These are phyloP conservation scores for Drosophila acutilabella DNA, from an alignment of 2,888 invertebrate species.

Conservation along the genomic window DNA sequence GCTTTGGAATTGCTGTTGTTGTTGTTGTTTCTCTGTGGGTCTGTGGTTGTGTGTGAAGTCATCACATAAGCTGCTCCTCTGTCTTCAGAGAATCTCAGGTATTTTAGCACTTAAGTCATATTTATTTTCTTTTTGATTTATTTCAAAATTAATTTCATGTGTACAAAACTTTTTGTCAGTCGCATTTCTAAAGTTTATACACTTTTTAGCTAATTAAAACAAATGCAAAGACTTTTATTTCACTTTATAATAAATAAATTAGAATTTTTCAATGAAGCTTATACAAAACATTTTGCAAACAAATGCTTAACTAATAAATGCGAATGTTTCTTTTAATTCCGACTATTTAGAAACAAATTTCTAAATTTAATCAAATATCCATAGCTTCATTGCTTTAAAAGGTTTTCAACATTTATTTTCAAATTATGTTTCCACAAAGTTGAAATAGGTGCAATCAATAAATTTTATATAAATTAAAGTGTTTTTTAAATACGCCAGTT, in stretches of 20 bases:
- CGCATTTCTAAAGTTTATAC: slow-evolving; percentile 10
- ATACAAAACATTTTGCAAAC: too few relatives aligned
- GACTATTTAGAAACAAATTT: too few relatives aligned
- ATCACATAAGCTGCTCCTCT: slow-evolving; percentile 21
- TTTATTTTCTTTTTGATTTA: slow-evolving; percentile 31
- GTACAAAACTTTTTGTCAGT: slow-evolving; percentile 27
- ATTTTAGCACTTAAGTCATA: slow-evolving; percentile 44
- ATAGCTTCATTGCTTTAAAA: too few relatives aligned
- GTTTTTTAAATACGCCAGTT: too few relatives aligned
- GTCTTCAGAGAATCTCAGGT: slow-evolving; percentile 45
- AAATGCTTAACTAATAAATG: too few relatives aligned
- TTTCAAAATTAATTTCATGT: slow-evolving; percentile 50
- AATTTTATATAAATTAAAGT: too few relatives aligned
- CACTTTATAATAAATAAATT: background rate
- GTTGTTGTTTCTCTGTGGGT: background rate
- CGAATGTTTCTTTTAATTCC: too few relatives aligned
- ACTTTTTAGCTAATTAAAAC: slow-evolving; percentile 45
- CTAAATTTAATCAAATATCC: too few relatives aligned
- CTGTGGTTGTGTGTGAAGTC: slow-evolving; percentile 25
- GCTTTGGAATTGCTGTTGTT: slow-evolving; percentile 22
- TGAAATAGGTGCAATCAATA: too few relatives aligned
- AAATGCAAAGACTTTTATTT: slow-evolving; percentile 12
- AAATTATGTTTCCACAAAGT: too few relatives aligned
- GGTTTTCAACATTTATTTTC: too few relatives aligned
- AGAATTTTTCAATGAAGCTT: background rate